Evolutionary conservation across 2,888 invertebrate species (phyloP).

Genomic region (Platyscelio sp.): DNA sequence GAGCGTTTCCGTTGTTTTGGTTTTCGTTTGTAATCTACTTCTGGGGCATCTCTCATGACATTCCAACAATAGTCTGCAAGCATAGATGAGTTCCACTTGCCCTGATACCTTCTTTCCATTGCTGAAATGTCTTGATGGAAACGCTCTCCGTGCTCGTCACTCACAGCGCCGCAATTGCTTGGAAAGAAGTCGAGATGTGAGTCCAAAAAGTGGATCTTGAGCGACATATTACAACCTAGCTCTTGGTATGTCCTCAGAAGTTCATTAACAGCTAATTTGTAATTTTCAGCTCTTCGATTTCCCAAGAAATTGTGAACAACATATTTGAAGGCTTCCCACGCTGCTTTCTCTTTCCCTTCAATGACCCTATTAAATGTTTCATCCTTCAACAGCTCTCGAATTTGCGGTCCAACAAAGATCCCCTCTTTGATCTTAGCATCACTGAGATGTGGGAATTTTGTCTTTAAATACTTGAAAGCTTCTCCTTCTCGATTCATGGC

Average conservation of each 20-base stretch:
- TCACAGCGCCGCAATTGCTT: conserved; percentile 77
- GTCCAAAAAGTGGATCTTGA: conserved; percentile 79
- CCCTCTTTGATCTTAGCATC: conserved; percentile 61
- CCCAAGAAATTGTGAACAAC: conserved; percentile 42
- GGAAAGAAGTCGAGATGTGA: conserved; percentile 78
- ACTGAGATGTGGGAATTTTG: conserved; percentile 31
- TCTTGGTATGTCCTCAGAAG: conserved; percentile 1
- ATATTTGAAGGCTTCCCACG: conserved; percentile 34
- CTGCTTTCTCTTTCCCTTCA: conserved; percentile 26
- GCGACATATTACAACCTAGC: conserved; percentile 71
- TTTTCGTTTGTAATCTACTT: no score
- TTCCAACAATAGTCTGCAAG: conserved; percentile 5
- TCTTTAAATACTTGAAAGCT: conserved; percentile 34
- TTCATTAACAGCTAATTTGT: conserved; percentile 17
- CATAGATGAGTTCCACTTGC: conserved; percentile 20
- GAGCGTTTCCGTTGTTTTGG: no score
- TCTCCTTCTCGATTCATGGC: conserved; percentile 27
- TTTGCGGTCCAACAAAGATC: conserved; percentile 59
- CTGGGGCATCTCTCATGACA: no score
- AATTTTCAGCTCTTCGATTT: conserved; percentile 43
- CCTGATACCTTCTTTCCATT: conserved; percentile 80
- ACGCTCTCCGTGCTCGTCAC: conserved; percentile 80
- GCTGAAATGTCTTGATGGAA: conserved; percentile 79
- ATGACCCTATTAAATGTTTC: not conserved
- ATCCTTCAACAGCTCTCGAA: not conserved